Evolutionary conservation across 2,113 vertebrate genomes (phyloP).

Genomic region (Chaetura pelagica): DNA sequence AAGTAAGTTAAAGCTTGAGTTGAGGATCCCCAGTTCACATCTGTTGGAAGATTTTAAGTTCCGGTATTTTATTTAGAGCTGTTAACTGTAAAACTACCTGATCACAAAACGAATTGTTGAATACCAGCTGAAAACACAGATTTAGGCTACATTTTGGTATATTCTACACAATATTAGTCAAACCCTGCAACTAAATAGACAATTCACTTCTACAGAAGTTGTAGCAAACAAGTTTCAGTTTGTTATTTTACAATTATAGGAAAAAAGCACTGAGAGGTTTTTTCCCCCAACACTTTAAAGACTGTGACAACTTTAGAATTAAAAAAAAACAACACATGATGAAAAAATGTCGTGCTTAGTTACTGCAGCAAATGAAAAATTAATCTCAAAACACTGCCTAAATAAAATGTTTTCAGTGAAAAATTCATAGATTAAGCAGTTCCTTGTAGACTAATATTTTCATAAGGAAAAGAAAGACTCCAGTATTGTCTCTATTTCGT

Average conservation of each 20-base stretch:
- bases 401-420: not conserved
- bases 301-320: not conserved
- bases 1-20: conserved; percentile 98
- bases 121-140: not conserved
- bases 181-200: not conserved
- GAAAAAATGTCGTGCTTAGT: not conserved
- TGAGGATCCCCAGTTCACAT: conserved; percentile 99
- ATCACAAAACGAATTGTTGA: not conserved
- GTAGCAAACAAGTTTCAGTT: not conserved
- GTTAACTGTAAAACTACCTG: not conserved
- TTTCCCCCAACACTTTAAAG: not conserved
- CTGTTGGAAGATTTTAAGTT: conserved; percentile 72
- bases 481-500: not conserved
- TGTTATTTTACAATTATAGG: not conserved
- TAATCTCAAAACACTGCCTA: not conserved
- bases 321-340: not conserved
- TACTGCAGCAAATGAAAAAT: not conserved
- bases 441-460: not conserved
- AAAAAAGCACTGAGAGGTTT: not conserved
- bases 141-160: not conserved
- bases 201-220: not conserved
- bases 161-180: not conserved
- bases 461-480: not conserved
- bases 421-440: not conserved
- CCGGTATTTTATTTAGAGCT: not conserved